A percentile compares a stretch with the other conserved stretches of the same genome.
These are phyloP conservation scores for Microplitis demolitor DNA, from an alignment of 1,140 invertebrate genomes.

Conservation along the genomic window DNA sequence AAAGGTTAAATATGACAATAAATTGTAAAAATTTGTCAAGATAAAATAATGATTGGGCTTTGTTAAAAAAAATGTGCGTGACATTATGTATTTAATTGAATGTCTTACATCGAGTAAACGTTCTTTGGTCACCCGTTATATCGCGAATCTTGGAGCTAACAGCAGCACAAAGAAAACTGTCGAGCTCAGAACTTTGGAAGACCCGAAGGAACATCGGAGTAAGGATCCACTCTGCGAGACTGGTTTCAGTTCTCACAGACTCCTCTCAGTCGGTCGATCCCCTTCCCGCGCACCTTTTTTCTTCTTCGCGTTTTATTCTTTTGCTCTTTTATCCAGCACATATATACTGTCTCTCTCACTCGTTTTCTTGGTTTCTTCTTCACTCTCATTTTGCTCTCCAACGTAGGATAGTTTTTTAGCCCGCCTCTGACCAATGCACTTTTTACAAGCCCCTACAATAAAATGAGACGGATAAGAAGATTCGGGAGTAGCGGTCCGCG, in stretches of 20 bases:
- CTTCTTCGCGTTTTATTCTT: neutral
- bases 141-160: constrained; percentile 21
- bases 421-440: constrained; percentile 25
- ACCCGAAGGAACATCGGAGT: constrained; percentile 21
- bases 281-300: constrained; percentile 5
- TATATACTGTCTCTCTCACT: constrained; percentile 9
- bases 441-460: constrained; percentile 29
- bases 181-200: constrained; percentile 29
- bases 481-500: constrained; percentile 24
- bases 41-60: too few relatives aligned
- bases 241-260: constrained; percentile 40
- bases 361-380: constrained; percentile 16
- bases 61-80: too few relatives aligned
- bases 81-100: neutral
- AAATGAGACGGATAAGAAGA: constrained; percentile 34
- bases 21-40: too few relatives aligned
- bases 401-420: constrained; percentile 12
- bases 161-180: constrained; percentile 35
- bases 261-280: constrained; percentile 5
- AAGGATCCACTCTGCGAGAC: constrained; percentile 33
- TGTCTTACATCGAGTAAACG: neutral
- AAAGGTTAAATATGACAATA: too few relatives aligned
- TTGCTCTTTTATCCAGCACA: constrained; percentile 2
- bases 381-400: constrained; percentile 4
- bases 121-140: constrained; percentile 29